These are phyloP conservation scores for Plebejus anna DNA, from an alignment of 2,888 invertebrate species.

Conservation along the genomic window DNA sequence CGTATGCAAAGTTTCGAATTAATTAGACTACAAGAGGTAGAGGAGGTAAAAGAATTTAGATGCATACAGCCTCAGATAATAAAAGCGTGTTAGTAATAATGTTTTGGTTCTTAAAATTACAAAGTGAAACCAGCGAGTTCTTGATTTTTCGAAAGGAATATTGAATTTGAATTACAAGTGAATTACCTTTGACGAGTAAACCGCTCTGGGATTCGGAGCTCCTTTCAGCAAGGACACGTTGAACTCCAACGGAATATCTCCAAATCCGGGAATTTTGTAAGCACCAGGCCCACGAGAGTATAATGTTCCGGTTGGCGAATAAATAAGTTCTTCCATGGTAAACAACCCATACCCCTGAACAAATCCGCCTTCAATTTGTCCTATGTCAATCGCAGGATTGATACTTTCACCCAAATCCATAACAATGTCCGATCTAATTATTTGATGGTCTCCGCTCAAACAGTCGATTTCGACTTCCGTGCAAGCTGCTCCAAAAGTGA, in stretches of 20 bases:
- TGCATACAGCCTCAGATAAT: no score
- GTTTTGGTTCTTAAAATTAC: no score
- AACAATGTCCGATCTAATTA: conserved; percentile 93
- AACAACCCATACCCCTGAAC: conserved; percentile 96
- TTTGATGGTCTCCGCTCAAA: conserved; percentile 95
- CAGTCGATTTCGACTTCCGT: conserved; percentile 96
- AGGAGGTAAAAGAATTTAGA: no score
- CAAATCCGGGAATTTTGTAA: conserved; percentile 96
- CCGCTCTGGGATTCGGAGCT: conserved; percentile 93
- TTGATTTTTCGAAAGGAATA: no score
- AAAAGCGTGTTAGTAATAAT: no score
- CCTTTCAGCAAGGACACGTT: conserved; percentile 95
- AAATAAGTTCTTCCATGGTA: conserved; percentile 93
- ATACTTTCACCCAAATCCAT: conserved; percentile 98
- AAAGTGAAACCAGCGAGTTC: no score
- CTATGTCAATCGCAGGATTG: conserved; percentile 98
- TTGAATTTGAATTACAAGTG: no score
- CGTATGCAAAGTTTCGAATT: no score
- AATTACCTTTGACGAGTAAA: conserved; percentile 95
- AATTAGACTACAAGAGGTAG: no score
- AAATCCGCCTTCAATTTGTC: conserved; percentile 97
- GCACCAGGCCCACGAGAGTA: conserved; percentile 94
- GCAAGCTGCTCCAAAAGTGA: conserved; percentile 91
- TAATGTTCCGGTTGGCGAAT: conserved; percentile 89
- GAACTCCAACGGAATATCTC: conserved; percentile 94